Base-by-base conservation (phyloP, 2,888 invertebrate species). In the Onchidella celtica region DNA sequence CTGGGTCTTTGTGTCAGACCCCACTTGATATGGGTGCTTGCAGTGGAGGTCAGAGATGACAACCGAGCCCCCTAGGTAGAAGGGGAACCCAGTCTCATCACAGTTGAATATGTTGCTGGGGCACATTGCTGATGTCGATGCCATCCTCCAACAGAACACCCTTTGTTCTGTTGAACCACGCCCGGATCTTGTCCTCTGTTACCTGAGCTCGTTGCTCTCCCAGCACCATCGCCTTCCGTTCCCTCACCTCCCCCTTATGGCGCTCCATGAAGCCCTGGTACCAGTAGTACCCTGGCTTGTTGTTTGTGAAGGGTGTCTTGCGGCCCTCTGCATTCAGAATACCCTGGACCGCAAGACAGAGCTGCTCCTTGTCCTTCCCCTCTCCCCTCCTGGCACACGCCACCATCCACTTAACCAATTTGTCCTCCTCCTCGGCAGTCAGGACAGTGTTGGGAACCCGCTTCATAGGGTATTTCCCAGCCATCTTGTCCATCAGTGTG, bases 71-170 rank as follows among this genome's bases (percentile, higher is more conserved):
- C n/a, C n/a, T n/a, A n/a, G n/a, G n/a, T n/a, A 38, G 24, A 70
- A 70, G 9, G 70, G 70, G 24, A 70, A 70, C 9, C 70, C 70
- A 6, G 70, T 70, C 38, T 70, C 70, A 38, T 70, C 24, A 24
- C n/a, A 70, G 27, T 70, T 70, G 40, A 70, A 70, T 11, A 70
- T 24, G 38, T 38, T 38, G 17, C 3, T 21, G 9, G 66, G 66
- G 17, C 29, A 9, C 9, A 66, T 21, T 3, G 21, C 66, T n/a
- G n/a, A n/a, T n/a, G n/a, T n/a, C n/a, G n/a, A n/a, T n/a, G n/a
- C n/a, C n/a, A n/a, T n/a, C n/a, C n/a, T n/a, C n/a, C n/a, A n/a
- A n/a, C 17, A 14, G 9, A 6, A 29, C 34, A 32, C 3, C 29
- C 9, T 24, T 21, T 11, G 24, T 32, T 11, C 32, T 32, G 21